phyloP scores from a whole-genome alignment of 2,797 vertebrate genomes.

The Paguma larvata region DNA sequence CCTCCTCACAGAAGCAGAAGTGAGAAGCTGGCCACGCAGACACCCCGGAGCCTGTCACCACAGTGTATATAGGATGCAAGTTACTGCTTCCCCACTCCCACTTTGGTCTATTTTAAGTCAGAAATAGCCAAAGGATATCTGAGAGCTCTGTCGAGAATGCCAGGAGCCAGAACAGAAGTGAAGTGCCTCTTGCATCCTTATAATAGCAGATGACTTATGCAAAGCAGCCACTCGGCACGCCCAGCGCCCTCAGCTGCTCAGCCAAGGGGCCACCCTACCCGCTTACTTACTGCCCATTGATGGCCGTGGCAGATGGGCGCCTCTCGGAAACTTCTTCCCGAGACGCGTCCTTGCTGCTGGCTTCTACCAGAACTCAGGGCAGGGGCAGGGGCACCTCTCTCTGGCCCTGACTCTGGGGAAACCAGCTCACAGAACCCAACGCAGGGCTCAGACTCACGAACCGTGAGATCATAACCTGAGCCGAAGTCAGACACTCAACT shows the following conservation, averaged over 20 bases:
- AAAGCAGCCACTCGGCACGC: background rate
- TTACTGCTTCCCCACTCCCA: background rate
- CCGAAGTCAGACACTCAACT: too few species aligned
- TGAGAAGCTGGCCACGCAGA: background rate
- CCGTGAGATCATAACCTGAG: too few species aligned
- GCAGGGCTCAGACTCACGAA: too few species aligned
- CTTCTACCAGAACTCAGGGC: background rate
- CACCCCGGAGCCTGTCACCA: background rate
- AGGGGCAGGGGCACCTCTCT: background rate
- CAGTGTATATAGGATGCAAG: background rate
- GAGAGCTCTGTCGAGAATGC: slow-evolving; percentile 52
- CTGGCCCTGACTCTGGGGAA: background rate
- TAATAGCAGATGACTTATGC: slow-evolving; percentile 61
- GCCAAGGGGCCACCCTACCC: background rate
- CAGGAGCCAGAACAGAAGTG: slow-evolving; percentile 39
- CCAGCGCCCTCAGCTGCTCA: slow-evolving; percentile 33
- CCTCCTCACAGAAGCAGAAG: background rate
- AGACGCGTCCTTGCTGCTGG: background rate
- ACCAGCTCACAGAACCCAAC: background rate
- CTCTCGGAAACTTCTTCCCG: background rate
- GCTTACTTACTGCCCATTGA: background rate
- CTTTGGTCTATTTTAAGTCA: slow-evolving; percentile 57
- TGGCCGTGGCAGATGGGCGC: background rate
- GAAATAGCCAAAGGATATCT: slow-evolving; percentile 60
- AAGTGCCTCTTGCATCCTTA: slow-evolving; percentile 27